phyloP scores from a whole-genome alignment of 2,113 vertebrate species.

The Lophochroa leadbeateri region DNA sequence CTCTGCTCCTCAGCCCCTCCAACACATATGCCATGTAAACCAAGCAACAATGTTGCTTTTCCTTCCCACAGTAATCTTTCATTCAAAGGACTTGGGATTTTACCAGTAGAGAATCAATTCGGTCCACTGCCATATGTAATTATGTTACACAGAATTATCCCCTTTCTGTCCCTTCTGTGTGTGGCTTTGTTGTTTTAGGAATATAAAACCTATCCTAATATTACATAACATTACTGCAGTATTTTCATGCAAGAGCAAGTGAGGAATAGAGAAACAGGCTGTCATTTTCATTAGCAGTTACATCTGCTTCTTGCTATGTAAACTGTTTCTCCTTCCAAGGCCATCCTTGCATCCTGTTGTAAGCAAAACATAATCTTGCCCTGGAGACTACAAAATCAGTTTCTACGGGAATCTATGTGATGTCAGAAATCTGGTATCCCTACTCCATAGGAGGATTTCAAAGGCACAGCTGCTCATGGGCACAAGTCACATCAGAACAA shows the following conservation, averaged over 20 bases:
- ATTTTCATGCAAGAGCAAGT: not conserved
- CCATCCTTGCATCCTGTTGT: not conserved
- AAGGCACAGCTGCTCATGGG: not conserved
- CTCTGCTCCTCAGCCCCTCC: not conserved
- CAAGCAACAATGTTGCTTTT: not conserved
- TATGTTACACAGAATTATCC: not conserved
- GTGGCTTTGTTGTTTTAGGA: not conserved
- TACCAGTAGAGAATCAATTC: not conserved
- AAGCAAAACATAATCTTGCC: not conserved
- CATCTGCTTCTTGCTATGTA: not conserved
- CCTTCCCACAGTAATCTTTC: not conserved
- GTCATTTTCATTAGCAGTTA: not conserved
- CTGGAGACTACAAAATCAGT: not conserved
- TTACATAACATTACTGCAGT: not conserved
- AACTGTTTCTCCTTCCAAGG: not conserved
- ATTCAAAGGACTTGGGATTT: not conserved
- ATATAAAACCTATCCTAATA: not conserved
- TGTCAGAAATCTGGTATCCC: not conserved
- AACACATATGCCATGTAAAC: not conserved
- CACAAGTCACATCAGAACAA: not conserved
- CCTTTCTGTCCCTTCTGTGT: conserved; percentile 28
- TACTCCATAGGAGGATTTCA: not conserved
- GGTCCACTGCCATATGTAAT: not conserved
- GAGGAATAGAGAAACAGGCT: not conserved
- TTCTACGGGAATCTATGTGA: not conserved